Base-by-base conservation (phyloP, 2,888 invertebrate species). In the Dorcus parallelipipedus region DNA sequence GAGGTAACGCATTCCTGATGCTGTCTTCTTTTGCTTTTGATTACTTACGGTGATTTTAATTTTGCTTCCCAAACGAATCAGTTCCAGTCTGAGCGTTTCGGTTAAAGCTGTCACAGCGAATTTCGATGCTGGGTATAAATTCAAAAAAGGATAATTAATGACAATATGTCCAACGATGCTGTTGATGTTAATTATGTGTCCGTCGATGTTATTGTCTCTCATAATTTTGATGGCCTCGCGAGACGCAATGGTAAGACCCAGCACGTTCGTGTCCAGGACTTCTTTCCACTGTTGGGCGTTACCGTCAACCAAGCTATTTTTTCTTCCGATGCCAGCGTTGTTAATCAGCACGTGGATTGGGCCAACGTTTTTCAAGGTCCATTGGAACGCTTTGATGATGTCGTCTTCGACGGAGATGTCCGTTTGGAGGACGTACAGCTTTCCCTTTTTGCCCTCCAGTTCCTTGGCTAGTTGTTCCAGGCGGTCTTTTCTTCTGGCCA, bases 131-230 rank as follows among this genome's bases (percentile, higher is more conserved):
- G 51, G 23, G 23, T 51, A 51, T 9, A 51, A 9, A 39, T 40
- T 20, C 9, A 51, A 40, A 39, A 23, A 4, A 20, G 39, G 41
- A n/a, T 41, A 51, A 41, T 54, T 33, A 38, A 52, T 39, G 7
- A 49, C 26, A 40, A 49, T 20, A 10, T 51, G 50, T 6, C 59
- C 59, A 2, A 33, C 42, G 9, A 54, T 43, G 42, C 59, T 59
- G 17, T 54, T 54, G 5, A 59, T 56, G 38, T 56, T 56, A 41
- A 59, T 51, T 17, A 59, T 55, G 33, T 59, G 59, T 2, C 59
- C 59, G 8, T 14, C 43, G 20, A 59, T 51, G 23, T 39, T 41
- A 9, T 55, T 48, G 1, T 17, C 33, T 49, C 41, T 41, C 59
- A 59, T 59, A 39, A 56, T 55, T 26, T 38, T n/a, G 8, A 59